Evolutionary conservation across 1,140 invertebrate genomes (phyloP).

Genomic region (Sminthurides bifidus): DNA sequence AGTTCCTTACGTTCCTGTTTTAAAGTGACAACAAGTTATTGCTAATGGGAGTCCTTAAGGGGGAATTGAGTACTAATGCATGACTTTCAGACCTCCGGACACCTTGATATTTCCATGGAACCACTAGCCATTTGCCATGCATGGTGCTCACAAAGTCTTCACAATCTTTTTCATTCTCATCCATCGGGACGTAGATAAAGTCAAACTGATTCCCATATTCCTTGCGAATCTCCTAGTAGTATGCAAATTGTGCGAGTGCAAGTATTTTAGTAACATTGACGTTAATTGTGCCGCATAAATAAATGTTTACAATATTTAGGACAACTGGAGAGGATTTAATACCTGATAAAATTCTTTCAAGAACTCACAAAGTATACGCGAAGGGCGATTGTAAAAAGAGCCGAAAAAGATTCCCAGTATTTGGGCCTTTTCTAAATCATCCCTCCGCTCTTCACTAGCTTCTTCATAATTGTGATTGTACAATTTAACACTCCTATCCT

Average conservation of each 20-base stretch:
- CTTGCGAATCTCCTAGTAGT: neutral
- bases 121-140: neutral
- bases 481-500: neutral
- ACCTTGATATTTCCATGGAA: neutral
- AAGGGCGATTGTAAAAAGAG: neutral
- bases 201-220: neutral
- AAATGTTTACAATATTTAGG: neutral
- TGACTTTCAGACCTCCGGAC: neutral
- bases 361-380: neutral
- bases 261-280: too few species aligned
- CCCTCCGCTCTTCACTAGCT: neutral
- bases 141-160: neutral
- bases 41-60: neutral
- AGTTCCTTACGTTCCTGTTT: neutral
- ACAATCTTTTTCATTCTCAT: neutral
- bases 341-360: neutral
- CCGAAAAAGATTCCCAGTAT: neutral
- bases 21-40: neutral
- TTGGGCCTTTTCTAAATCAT: neutral
- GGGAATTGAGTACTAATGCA: neutral
- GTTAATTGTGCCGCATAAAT: too few species aligned
- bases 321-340: neutral
- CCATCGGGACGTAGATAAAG: neutral
- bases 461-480: neutral
- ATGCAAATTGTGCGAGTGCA: too few species aligned